A percentile compares a stretch with the other conserved stretches of the same genome.
These are phyloP conservation scores for Drosophila meridionalis DNA, from an alignment of 2,888 invertebrate species.

Conservation along the genomic window DNA sequence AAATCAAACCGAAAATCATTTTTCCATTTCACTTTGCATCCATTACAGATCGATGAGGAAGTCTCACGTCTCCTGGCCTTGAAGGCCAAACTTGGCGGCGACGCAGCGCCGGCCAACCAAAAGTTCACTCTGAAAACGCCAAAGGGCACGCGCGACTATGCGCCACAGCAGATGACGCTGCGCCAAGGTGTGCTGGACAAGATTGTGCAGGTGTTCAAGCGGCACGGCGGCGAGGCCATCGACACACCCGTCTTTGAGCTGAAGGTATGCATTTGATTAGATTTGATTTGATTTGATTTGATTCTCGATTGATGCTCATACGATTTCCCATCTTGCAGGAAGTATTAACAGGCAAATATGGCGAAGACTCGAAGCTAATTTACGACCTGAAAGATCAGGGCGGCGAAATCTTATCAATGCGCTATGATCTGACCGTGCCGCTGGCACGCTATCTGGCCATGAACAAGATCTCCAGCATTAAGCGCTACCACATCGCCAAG, in stretches of 20 bases:
- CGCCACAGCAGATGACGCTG: slow-evolving; percentile 97
- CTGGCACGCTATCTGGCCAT: slow-evolving; percentile 99
- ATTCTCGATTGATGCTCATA: too few species aligned
- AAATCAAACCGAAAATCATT: slow-evolving; percentile 7
- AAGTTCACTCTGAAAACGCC: slow-evolving; percentile 96
- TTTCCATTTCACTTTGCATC: slow-evolving; percentile 21
- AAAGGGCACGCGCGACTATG: slow-evolving; percentile 97
- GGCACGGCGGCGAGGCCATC: slow-evolving; percentile 98
- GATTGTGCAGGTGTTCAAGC: slow-evolving; percentile 95
- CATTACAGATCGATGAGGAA: slow-evolving; percentile 92
- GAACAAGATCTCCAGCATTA: slow-evolving; percentile 97
- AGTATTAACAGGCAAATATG: slow-evolving; percentile 99
- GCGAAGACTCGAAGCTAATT: slow-evolving; percentile 99
- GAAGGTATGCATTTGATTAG: slow-evolving; percentile 87
- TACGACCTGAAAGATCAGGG: slow-evolving; percentile 99
- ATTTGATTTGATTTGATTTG: background rate
- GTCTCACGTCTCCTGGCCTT: slow-evolving; percentile 92
- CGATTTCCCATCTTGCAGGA: slow-evolving; percentile 87
- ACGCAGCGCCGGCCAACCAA: slow-evolving; percentile 87
- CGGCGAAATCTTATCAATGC: slow-evolving; percentile 96
- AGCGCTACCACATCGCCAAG: slow-evolving; percentile 99
- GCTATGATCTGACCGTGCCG: slow-evolving; percentile 99
- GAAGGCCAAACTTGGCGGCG: slow-evolving; percentile 90
- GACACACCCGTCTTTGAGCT: slow-evolving; percentile 99
- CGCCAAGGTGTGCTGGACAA: slow-evolving; percentile 94